These are phyloP conservation scores for Eulithis testata DNA, from an alignment of 2,888 invertebrate genomes.

Conservation along the genomic window DNA sequence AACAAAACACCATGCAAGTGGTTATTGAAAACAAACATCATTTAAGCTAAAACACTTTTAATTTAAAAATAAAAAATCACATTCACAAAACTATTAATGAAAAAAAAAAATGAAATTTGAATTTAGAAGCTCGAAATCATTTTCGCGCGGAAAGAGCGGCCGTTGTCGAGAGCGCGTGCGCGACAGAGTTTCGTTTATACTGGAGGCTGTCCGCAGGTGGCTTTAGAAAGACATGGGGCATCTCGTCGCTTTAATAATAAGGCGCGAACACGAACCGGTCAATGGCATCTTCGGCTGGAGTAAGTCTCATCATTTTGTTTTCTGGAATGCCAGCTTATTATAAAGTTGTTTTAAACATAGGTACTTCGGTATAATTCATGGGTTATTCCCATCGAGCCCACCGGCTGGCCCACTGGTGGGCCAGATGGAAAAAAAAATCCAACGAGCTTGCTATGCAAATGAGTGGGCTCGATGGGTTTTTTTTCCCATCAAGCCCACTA, in stretches of 20 bases:
- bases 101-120: conserved; percentile 29
- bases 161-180: conserved; percentile 67
- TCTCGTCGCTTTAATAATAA: conserved; percentile 28
- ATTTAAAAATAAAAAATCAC: conserved; percentile 1
- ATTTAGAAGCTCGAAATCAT: conserved; percentile 67
- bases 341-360: neutral
- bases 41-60: conserved; percentile 50
- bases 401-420: too few species aligned
- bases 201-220: conserved; percentile 63
- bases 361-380: neutral
- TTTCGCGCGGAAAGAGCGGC: conserved; percentile 65
- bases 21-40: conserved; percentile 66
- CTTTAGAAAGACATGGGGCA: conserved; percentile 52
- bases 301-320: conserved; percentile 37
- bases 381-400: too few species aligned
- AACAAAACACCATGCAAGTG: conserved; percentile 72
- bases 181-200: conserved; percentile 69
- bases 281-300: conserved; percentile 51
- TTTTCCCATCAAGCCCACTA: too few species aligned
- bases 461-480: too few species aligned
- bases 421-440: too few species aligned
- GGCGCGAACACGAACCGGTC: conserved; percentile 61
- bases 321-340: conserved; percentile 9
- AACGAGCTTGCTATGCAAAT: too few species aligned
- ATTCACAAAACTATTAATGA: neutral